Evolutionary conservation across 2,797 vertebrate genomes (phyloP).

Genomic region (Cyclopterus lumpus): DNA sequence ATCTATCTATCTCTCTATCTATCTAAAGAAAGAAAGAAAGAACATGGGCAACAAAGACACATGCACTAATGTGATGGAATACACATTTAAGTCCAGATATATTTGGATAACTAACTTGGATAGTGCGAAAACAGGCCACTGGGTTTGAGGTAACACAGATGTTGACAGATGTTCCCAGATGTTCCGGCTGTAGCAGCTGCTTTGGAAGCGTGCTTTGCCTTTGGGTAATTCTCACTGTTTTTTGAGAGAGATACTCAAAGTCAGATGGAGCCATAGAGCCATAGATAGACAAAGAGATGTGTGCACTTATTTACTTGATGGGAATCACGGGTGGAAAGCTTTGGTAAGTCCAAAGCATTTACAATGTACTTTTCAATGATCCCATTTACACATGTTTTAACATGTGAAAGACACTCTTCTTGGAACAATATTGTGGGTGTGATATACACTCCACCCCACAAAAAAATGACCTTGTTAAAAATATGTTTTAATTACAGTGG

Average conservation of each 20-base stretch:
- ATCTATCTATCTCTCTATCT: not conserved
- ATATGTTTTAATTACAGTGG: not conserved
- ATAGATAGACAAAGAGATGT: not conserved
- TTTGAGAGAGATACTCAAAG: not conserved
- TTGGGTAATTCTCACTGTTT: slow-evolving; percentile 30
- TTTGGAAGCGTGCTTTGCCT: not conserved
- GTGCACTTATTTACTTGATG: not conserved
- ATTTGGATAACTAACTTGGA: slow-evolving; percentile 23
- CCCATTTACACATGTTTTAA: not conserved
- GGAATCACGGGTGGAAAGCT: not conserved
- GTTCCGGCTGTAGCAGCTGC: slow-evolving; percentile 61
- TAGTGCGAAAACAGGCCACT: not conserved
- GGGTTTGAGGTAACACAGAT: slow-evolving; percentile 37
- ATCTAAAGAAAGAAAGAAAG: not conserved
- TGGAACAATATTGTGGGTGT: not conserved
- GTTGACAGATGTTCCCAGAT: slow-evolving; percentile 65
- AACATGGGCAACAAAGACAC: too few relatives aligned
- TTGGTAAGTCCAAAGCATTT: not conserved
- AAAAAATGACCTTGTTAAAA: not conserved
- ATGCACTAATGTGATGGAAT: not conserved
- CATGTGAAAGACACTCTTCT: not conserved
- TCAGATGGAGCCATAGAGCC: slow-evolving; percentile 10
- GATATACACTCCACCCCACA: not conserved
- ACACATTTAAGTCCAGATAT: slow-evolving; percentile 11
- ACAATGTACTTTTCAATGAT: not conserved